Conservation (phyloP, 2,888 invertebrate species). For the Leptinotarsa haldemani region DNA sequence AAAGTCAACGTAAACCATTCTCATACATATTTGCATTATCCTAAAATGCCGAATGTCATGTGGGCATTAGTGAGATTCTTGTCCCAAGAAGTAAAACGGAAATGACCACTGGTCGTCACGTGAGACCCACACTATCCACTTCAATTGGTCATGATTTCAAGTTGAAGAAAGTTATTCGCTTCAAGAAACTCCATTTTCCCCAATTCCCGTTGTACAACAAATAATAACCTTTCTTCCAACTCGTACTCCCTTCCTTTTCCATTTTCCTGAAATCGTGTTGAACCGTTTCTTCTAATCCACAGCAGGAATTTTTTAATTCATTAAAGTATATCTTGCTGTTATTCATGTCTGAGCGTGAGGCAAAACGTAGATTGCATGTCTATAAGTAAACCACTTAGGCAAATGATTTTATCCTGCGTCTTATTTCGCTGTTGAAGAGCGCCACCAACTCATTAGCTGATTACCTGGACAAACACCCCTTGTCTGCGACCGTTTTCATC, state of each 20-base stretch:
- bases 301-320: constrained; percentile 42
- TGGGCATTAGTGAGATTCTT: no score
- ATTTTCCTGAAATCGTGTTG: not conserved
- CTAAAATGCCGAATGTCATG: no score
- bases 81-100: no score
- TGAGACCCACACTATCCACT: no score
- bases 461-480: constrained; percentile 42
- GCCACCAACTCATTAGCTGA: constrained; percentile 45
- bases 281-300: constrained; percentile 11
- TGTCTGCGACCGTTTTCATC: constrained; percentile 30
- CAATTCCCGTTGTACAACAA: not conserved
- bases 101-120: no score
- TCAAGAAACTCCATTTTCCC: no score
- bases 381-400: constrained; percentile 60
- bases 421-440: constrained; percentile 52
- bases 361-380: constrained; percentile 60
- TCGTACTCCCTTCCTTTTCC: not conserved
- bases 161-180: no score
- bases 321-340: constrained; percentile 43
- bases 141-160: no score
- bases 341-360: constrained; percentile 40
- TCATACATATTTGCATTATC: no score
- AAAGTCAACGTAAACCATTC: no score
- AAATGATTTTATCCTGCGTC: constrained; percentile 59
- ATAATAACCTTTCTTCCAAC: not conserved